Conservation (phyloP, 2,888 invertebrate genomes). For the Leptopilina syphax region DNA sequence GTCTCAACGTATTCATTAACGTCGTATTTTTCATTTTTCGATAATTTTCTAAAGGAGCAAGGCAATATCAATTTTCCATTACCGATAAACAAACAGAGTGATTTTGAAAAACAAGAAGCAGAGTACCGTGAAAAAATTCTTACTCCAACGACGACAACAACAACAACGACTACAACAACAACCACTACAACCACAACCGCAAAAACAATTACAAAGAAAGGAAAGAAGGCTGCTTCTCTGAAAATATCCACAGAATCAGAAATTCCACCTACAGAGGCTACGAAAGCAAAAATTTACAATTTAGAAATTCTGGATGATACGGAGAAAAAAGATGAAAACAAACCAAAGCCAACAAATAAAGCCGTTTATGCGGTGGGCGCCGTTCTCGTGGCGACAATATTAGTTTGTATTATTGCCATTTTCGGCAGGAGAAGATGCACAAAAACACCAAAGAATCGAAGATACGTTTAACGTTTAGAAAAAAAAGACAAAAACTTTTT, state of each 20-base stretch:
- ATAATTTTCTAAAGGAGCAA: constrained; percentile 63
- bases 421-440: constrained; percentile 71
- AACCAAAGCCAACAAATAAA: constrained; percentile 63
- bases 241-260: not conserved
- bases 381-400: constrained; percentile 67
- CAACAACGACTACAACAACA: constrained; percentile 56
- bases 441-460: constrained; percentile 72
- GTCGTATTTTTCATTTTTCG: constrained; percentile 65
- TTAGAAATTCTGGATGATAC: constrained; percentile 5
- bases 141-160: constrained; percentile 60
- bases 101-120: constrained; percentile 63
- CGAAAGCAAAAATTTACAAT: not conserved
- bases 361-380: constrained; percentile 71
- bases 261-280: constrained; percentile 16
- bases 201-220: constrained; percentile 36
- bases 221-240: constrained; percentile 11
- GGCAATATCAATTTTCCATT: constrained; percentile 53
- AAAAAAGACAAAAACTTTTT: not conserved
- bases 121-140: constrained; percentile 59
- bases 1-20: constrained; percentile 59
- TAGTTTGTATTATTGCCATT: constrained; percentile 70
- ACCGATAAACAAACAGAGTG: constrained; percentile 56
- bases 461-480: constrained; percentile 65
- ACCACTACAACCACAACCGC: constrained; percentile 50
- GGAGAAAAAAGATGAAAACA: constrained; percentile 43